Evolutionary conservation across 2,888 invertebrate species (phyloP).

Genomic region (Asteroscopus sphinx): DNA sequence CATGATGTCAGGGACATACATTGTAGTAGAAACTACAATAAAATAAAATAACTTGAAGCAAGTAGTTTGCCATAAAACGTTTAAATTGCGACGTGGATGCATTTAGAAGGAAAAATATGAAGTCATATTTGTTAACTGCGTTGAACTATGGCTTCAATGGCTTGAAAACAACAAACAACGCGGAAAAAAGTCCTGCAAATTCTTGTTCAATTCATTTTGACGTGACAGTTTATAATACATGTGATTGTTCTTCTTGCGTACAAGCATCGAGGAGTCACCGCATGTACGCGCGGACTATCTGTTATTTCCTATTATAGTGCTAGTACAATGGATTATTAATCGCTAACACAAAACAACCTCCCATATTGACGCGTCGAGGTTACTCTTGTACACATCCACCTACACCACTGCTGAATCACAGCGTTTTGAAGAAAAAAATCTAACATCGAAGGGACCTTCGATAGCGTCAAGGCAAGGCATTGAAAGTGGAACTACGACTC

Average conservation of each 20-base stretch:
- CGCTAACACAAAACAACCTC: slow-evolving; percentile 40
- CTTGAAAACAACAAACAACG: background rate
- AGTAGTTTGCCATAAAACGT: slow-evolving; percentile 26
- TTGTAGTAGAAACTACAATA: slow-evolving; percentile 18
- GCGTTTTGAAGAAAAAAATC: slow-evolving; percentile 53
- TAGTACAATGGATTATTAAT: slow-evolving; percentile 49
- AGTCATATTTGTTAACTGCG: slow-evolving; percentile 31
- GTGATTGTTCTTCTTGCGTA: slow-evolving; percentile 12
- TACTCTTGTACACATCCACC: slow-evolving; percentile 39
- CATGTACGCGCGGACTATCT: slow-evolving; percentile 11
- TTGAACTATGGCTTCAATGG: slow-evolving; percentile 24
- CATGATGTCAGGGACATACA: slow-evolving; percentile 26
- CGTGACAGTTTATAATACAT: slow-evolving; percentile 6
- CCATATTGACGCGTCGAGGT: slow-evolving; percentile 47
- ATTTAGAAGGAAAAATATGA: slow-evolving; percentile 20
- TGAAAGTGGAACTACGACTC: slow-evolving; percentile 54
- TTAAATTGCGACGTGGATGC: slow-evolving; percentile 25
- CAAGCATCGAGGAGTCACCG: slow-evolving; percentile 25
- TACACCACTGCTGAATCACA: slow-evolving; percentile 53
- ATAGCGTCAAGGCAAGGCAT: slow-evolving; percentile 54
- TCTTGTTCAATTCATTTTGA: slow-evolving; percentile 18
- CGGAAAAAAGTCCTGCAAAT: slow-evolving; percentile 3
- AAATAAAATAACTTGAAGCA: slow-evolving; percentile 15
- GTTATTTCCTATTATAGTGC: slow-evolving; percentile 48
- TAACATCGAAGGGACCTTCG: slow-evolving; percentile 56